Conservation (phyloP, 2,113 vertebrate genomes). For the Forbesichthys papilliferus region DNA sequence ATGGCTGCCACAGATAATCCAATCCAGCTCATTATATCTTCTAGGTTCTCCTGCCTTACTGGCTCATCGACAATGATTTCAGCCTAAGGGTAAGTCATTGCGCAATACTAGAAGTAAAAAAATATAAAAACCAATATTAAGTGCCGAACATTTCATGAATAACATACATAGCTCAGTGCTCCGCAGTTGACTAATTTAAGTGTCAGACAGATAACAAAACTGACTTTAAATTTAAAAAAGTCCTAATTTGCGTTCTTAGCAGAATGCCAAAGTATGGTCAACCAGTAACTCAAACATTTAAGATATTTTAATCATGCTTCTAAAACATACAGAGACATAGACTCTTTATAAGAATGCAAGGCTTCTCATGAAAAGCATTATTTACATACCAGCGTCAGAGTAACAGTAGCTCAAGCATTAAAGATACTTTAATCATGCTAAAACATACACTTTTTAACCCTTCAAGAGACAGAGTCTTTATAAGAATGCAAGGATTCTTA, state of each 20-base stretch:
- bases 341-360: background rate
- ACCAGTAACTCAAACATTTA: background rate
- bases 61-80: conserved; percentile 18
- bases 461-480: background rate
- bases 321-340: background rate
- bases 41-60: conserved; percentile 23
- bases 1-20: conserved; percentile 14
- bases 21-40: conserved; percentile 20
- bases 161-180: background rate
- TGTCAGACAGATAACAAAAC: background rate
- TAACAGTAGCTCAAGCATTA: no score
- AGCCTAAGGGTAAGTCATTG: conserved; percentile 20
- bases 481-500: background rate
- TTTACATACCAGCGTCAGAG: background rate
- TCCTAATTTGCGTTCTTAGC: no score
- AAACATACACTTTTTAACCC: background rate
- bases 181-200: conserved; percentile 6
- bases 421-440: background rate
- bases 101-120: conserved; percentile 20
- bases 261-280: background rate
- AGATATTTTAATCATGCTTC: background rate
- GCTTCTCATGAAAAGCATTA: background rate
- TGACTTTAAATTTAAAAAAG: background rate
- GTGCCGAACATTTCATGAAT: conserved; percentile 11
- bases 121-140: background rate